Evolutionary conservation across 64 coral and sea anemone genomes (phyloP).

Genomic region (Orbicella faveolata): DNA sequence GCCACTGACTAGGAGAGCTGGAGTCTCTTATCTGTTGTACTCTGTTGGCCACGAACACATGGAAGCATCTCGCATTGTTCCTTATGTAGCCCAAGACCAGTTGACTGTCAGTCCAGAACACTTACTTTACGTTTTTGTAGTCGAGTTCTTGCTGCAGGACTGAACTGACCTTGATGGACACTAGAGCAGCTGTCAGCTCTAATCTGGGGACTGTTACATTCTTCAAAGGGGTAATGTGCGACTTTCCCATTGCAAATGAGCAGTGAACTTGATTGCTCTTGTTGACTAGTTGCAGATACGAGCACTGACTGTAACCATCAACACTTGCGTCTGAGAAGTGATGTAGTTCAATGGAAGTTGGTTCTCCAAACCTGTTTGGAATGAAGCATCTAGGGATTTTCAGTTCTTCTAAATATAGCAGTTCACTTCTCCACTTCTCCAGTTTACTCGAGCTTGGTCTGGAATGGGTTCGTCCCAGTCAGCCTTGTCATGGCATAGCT

Average conservation of each 20-base stretch:
- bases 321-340: background rate
- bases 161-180: background rate
- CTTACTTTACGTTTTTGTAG: background rate
- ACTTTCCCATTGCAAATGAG: background rate
- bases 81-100: background rate
- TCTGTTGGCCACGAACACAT: background rate
- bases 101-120: background rate
- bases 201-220: background rate
- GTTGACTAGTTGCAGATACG: background rate
- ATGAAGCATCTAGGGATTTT: background rate
- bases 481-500: background rate
- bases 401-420: background rate
- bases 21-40: background rate
- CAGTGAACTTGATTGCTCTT: background rate
- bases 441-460: background rate
- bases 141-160: background rate
- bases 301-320: background rate
- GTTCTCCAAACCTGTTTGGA: background rate
- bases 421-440: background rate
- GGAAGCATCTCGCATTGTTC: background rate
- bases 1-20: no score
- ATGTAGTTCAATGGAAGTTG: background rate
- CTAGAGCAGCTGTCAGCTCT: background rate
- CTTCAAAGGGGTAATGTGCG: no score
- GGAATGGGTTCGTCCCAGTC: background rate